Conservation (phyloP, 2,797 vertebrate species). For the Molothrus ater region DNA sequence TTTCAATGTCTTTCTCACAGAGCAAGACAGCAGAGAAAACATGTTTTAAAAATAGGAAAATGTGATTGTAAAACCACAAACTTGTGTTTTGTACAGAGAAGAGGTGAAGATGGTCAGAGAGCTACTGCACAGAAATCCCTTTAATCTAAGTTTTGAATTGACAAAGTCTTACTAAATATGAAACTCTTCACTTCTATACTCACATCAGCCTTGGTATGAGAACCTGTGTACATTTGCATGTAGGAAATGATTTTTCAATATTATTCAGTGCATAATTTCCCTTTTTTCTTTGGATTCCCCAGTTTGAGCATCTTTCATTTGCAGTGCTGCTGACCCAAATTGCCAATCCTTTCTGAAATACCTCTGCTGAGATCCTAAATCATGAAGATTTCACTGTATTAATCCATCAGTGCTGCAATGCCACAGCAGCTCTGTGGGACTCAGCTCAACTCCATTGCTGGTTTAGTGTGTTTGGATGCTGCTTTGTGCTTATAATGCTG, state of each 20-base stretch:
- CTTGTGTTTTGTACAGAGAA: conserved; percentile 10
- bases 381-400: neutral
- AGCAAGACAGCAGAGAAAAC: conserved; percentile 25
- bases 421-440: neutral
- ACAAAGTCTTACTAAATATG: conserved; percentile 30
- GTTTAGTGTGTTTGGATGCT: neutral
- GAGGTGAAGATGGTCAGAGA: conserved; percentile 13
- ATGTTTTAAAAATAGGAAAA: conserved; percentile 66
- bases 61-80: conserved; percentile 54
- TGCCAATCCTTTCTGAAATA: neutral
- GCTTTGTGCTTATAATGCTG: neutral
- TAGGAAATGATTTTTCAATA: conserved; percentile 23
- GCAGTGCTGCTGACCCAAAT: neutral
- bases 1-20: conserved; percentile 51
- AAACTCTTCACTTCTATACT: conserved; percentile 53
- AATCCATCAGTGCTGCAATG: neutral
- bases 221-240: neutral
- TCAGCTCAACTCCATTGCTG: neutral
- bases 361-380: neutral
- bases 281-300: conserved; percentile 44
- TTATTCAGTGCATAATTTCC: conserved; percentile 57
- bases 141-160: conserved; percentile 37
- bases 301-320: neutral
- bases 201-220: neutral
- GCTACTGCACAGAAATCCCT: conserved; percentile 5